Conservation (phyloP, 2,888 invertebrate genomes). For the Orthosia cruda region DNA sequence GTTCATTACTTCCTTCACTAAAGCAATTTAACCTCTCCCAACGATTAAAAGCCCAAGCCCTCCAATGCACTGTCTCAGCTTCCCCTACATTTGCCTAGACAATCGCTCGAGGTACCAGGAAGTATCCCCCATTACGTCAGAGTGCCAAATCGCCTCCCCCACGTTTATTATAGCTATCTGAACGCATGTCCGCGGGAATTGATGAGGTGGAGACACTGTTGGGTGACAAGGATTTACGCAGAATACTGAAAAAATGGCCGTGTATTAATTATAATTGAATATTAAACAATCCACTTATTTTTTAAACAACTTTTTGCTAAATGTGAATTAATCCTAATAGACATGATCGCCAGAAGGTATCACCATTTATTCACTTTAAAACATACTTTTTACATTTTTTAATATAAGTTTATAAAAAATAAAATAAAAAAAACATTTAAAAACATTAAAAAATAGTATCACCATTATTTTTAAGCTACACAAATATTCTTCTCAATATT, state of each 20-base stretch:
- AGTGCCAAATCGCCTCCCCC: conserved; percentile 83
- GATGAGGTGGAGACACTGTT: conserved; percentile 82
- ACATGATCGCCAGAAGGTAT: too few species aligned
- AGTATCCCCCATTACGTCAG: conserved; percentile 82
- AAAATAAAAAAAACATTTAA: too few species aligned
- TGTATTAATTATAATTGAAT: not conserved
- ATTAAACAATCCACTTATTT: not conserved
- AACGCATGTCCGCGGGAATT: conserved; percentile 81
- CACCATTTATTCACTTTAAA: too few species aligned
- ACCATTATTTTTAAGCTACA: too few species aligned
- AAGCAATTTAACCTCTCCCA: not conserved
- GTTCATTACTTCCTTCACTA: too few species aligned
- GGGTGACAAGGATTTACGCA: conserved; percentile 71
- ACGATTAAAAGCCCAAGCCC: conserved; percentile 22
- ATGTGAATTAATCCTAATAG: too few species aligned
- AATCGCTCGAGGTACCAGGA: conserved; percentile 74
- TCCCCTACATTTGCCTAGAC: conserved; percentile 33
- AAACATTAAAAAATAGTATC: not conserved
- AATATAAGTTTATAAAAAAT: too few species aligned
- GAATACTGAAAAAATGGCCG: conserved; percentile 3
- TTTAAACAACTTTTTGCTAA: too few species aligned
- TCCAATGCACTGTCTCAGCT: conserved; percentile 20
- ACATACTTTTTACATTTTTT: too few species aligned
- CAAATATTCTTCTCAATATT: not conserved
- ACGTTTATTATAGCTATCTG: conserved; percentile 78